A percentile compares a stretch with the other conserved stretches of the same genome.
Evolutionary conservation across 2,888 invertebrate species (phyloP).

Genomic region (Parnassius apollo): DNA sequence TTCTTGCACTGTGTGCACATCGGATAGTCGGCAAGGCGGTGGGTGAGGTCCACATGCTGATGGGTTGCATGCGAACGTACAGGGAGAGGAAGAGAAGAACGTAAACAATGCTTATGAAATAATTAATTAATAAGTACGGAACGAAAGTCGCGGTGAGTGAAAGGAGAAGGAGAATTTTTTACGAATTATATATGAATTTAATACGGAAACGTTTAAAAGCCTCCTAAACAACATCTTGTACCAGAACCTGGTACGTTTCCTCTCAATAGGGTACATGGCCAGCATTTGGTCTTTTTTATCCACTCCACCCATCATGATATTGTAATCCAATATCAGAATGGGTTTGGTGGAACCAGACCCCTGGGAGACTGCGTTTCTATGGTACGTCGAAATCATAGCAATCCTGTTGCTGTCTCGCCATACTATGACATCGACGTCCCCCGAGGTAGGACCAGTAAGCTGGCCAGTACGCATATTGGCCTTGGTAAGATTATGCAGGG

Average conservation of each 20-base stretch:
- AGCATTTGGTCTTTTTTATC: too few species aligned
- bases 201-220: conserved; percentile 12
- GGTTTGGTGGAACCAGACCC: background rate
- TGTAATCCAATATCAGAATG: conserved; percentile 16
- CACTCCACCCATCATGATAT: conserved; percentile 18
- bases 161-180: conserved; percentile 8
- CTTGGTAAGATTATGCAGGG: too few species aligned
- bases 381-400: conserved; percentile 4
- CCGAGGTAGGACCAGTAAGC: too few species aligned
- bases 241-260: conserved; percentile 1
- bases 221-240: conserved; percentile 6
- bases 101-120: too few species aligned
- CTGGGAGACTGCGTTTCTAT: background rate
- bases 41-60: too few species aligned
- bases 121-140: too few species aligned
- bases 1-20: too few species aligned
- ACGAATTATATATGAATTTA: conserved; percentile 5
- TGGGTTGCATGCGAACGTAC: too few species aligned
- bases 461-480: too few species aligned
- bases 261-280: conserved; percentile 9
- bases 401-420: conserved; percentile 5
- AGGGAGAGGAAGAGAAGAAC: too few species aligned
- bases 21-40: too few species aligned
- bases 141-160: too few species aligned
- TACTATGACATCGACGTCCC: background rate